Percentiles rank a stretch among this genome's conserved stretches.
phyloP scores from a whole-genome alignment of 2,888 invertebrate genomes.

The Dermolepida albohirtum region DNA sequence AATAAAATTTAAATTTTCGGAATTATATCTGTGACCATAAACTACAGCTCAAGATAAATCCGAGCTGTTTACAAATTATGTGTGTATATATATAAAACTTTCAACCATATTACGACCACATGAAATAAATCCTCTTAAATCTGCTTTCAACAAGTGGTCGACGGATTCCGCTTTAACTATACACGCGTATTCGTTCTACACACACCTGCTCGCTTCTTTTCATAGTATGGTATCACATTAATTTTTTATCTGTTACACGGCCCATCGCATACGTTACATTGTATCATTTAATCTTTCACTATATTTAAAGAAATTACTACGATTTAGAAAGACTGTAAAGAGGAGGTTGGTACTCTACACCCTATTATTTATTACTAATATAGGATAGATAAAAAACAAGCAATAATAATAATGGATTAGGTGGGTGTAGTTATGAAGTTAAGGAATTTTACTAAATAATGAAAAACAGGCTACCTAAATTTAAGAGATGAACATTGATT shows the following conservation, averaged over 20 bases:
- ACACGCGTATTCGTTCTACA: slow-evolving; percentile 1
- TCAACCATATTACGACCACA: slow-evolving; percentile 10
- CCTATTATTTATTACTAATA: too few species aligned
- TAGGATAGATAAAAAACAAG: too few species aligned
- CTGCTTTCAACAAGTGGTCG: slow-evolving; percentile 21
- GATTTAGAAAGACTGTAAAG: slow-evolving; percentile 23
- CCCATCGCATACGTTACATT: slow-evolving; percentile 19
- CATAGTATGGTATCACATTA: slow-evolving; percentile 16
- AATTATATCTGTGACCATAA: slow-evolving; percentile 6
- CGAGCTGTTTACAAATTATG: background rate
- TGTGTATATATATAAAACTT: slow-evolving; percentile 13
- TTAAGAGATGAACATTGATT: too few species aligned
- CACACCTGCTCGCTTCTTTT: slow-evolving; percentile 13
- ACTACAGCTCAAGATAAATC: background rate
- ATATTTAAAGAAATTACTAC: slow-evolving; percentile 24
- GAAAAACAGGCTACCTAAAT: too few species aligned
- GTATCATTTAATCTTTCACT: slow-evolving; percentile 25
- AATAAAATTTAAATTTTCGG: slow-evolving; percentile 24
- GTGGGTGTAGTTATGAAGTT: too few species aligned
- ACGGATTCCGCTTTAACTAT: slow-evolving; percentile 16
- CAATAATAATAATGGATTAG: too few species aligned
- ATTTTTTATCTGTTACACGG: slow-evolving; percentile 2
- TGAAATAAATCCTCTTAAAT: slow-evolving; percentile 27
- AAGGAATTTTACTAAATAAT: too few species aligned
- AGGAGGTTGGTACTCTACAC: too few species aligned